Evolutionary conservation across 2,113 vertebrate genomes (phyloP), one percentile per base, ranked within the genome.

Genomic region (Sialia sialis): DNA sequence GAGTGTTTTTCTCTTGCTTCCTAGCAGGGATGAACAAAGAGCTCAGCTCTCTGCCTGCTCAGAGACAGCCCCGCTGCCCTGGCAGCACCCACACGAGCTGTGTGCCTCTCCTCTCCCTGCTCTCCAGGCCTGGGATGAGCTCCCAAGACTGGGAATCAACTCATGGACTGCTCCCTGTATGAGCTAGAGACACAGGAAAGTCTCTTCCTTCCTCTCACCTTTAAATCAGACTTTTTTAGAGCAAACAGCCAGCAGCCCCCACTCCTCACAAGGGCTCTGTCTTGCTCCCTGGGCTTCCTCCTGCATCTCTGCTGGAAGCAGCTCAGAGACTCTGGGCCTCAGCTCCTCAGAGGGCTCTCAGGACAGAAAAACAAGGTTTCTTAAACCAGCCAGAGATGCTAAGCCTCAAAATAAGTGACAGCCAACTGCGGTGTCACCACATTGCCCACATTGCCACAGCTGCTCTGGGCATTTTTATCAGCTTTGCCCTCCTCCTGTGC

Each of bases 1-100:
- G 89, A 94, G 87, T 22, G 59, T 89, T 95, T 95, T 95, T 77
- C 79, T 94, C 87, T 67, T 79, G 84, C 87, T 95, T 66, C 0
- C 4, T 62, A 66, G 81, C 70, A 73, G 70, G 62, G 84, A 91
- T 48, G 89, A 95, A 63, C 82, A 95, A 66, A 91, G 81, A 79
- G 49, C 94, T 93, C 81, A 67, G 82, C 82, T 79, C 92, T 49
- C 62, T 41, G 64, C 52, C 43, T 84, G 83, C 9, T 9, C 4
- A 2, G 64, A 48, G 27, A 51, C 83, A 67, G 73, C 52, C 60
- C 87, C 5, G 3, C 27, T 39, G 73, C 43, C 64, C 78, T 25
- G 82, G 64, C 90, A 85, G 82, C 34, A 15, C 90, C 52, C 4
- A 17, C 59, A 29, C 0, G 4, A 94, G 64, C 68, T 25, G 15